A percentile compares a stretch with the other conserved stretches of the same genome.
These are phyloP conservation scores for Hololepta plana DNA, from an alignment of 2,888 invertebrate genomes.

Conservation along the genomic window DNA sequence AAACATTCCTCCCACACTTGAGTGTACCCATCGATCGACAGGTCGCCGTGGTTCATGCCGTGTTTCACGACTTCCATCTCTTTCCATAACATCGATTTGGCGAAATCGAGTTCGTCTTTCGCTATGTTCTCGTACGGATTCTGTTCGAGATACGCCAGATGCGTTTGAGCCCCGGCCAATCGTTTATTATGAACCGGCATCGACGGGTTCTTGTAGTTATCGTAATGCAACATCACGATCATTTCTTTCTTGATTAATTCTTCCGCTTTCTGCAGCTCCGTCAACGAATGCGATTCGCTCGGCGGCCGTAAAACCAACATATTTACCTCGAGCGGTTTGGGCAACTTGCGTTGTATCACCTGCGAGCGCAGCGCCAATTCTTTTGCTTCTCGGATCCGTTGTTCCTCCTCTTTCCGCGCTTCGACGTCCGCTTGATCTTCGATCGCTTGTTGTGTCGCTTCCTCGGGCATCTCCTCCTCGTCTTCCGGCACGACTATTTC, in stretches of 20 bases:
- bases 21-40: conserved; percentile 77
- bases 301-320: conserved; percentile 60
- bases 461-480: conserved; percentile 34
- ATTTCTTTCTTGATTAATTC: conserved; percentile 93
- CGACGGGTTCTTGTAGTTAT: conserved; percentile 63
- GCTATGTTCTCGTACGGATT: conserved; percentile 65
- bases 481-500: conserved; percentile 94
- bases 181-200: conserved; percentile 27
- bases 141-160: conserved; percentile 67
- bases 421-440: conserved; percentile 84
- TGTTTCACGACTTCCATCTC: conserved; percentile 84
- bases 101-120: conserved; percentile 45
- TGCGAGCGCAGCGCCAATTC: conserved; percentile 64
- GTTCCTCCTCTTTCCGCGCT: conserved; percentile 42
- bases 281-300: conserved; percentile 57
- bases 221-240: conserved; percentile 87
- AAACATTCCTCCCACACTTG: conserved; percentile 95
- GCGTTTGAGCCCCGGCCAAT: conserved; percentile 38
- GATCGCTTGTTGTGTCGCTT: conserved; percentile 19
- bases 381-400: conserved; percentile 46
- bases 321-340: conserved; percentile 76
- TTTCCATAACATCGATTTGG: conserved; percentile 44
- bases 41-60: conserved; percentile 91
- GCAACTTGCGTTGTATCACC: conserved; percentile 69
- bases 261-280: conserved; percentile 85